Conservation (phyloP, 2,888 invertebrate genomes). For the Drosophila mercatorum region DNA sequence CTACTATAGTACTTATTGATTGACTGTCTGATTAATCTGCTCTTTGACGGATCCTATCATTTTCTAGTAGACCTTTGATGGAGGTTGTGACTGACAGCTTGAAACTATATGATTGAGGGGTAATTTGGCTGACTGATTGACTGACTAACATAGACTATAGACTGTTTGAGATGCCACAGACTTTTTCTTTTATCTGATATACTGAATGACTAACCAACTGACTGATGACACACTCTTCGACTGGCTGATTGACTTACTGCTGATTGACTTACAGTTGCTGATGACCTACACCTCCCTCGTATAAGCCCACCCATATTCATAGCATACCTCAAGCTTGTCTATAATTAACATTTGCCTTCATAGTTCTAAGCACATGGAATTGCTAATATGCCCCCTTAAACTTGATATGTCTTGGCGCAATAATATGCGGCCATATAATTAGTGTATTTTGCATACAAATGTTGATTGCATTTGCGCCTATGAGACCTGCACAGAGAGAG, state of each 20-base stretch:
- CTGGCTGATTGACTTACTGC: not conserved
- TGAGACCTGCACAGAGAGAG: conserved; percentile 8
- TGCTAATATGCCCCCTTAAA: not conserved
- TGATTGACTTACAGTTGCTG: not conserved
- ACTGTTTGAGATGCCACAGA: too few species aligned
- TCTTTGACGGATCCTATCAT: too few species aligned
- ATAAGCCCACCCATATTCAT: not conserved
- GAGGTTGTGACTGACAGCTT: too few species aligned
- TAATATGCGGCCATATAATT: conserved; percentile 61
- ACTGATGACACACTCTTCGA: not conserved
- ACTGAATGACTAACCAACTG: not conserved
- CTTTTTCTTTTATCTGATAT: too few species aligned
- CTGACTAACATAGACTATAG: too few species aligned
- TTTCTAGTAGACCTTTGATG: too few species aligned
- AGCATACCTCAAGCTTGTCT: not conserved
- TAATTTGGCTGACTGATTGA: too few species aligned
- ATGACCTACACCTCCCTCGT: not conserved
- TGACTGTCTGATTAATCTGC: too few species aligned
- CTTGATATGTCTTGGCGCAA: conserved; percentile 17
- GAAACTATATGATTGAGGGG: too few species aligned
- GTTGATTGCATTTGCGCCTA: conserved; percentile 59
- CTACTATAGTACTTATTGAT: too few species aligned
- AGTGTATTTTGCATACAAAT: conserved; percentile 62
- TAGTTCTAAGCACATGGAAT: not conserved
- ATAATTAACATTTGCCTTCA: not conserved